Percentiles rank a stretch among this genome's conserved stretches.
These are phyloP conservation scores for Drosophila testacea DNA, from an alignment of 2,888 invertebrate species.

Conservation along the genomic window DNA sequence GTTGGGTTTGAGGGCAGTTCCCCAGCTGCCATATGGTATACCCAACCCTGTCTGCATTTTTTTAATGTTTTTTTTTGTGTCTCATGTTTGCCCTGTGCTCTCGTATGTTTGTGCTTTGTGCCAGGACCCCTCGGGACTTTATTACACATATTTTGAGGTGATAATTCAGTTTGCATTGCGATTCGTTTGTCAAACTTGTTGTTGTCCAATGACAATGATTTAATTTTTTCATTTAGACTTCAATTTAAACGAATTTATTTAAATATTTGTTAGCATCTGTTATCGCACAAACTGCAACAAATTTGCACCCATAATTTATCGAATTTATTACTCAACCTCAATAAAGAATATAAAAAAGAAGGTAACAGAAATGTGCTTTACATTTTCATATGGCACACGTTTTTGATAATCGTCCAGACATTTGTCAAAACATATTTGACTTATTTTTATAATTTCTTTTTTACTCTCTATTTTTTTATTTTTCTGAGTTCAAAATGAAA, in stretches of 20 bases:
- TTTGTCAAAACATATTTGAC: conserved; percentile 74
- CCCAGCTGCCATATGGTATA: conserved; percentile 56
- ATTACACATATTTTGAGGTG: conserved; percentile 81
- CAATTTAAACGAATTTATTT: conserved; percentile 58
- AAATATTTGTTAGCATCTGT: conserved; percentile 74
- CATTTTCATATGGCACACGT: conserved; percentile 48
- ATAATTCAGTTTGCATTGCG: conserved; percentile 69
- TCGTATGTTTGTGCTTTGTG: conserved; percentile 46
- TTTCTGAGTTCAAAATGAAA: conserved; percentile 49
- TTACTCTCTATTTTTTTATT: conserved; percentile 10
- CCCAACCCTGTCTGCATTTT: conserved; percentile 40
- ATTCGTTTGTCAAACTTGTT: conserved; percentile 51
- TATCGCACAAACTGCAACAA: conserved; percentile 58
- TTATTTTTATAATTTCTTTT: conserved; percentile 31
- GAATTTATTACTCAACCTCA: conserved; percentile 62
- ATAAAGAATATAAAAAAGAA: conserved; percentile 31
- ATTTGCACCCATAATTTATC: conserved; percentile 69
- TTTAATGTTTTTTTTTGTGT: conserved; percentile 37
- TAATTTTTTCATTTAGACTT: conserved; percentile 30
- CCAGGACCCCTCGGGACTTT: conserved; percentile 69
- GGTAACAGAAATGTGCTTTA: conserved; percentile 38
- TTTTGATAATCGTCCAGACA: conserved; percentile 77
- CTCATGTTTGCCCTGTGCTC: conserved; percentile 41
- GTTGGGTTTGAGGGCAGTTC: conserved; percentile 9
- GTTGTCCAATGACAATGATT: conserved; percentile 42